These are phyloP conservation scores for Drosophila mimica DNA, from an alignment of 2,888 invertebrate genomes.

Conservation along the genomic window DNA sequence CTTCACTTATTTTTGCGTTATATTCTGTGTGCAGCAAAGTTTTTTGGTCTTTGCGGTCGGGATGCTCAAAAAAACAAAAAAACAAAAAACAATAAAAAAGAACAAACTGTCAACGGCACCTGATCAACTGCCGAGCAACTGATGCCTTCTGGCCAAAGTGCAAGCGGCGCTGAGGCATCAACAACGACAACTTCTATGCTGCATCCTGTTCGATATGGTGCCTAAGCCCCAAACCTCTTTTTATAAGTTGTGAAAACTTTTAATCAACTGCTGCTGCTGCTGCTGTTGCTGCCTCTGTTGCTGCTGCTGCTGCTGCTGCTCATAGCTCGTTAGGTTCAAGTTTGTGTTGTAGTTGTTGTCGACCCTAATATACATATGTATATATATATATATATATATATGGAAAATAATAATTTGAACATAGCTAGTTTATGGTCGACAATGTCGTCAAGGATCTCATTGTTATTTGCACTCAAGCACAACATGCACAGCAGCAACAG, in stretches of 20 bases:
- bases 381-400: slow-evolving; percentile 40
- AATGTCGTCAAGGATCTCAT: slow-evolving; percentile 57
- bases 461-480: slow-evolving; percentile 56
- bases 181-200: slow-evolving; percentile 47
- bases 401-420: slow-evolving; percentile 66
- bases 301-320: slow-evolving; percentile 63
- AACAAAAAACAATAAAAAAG: slow-evolving; percentile 1
- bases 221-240: not conserved
- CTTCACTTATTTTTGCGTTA: slow-evolving; percentile 63
- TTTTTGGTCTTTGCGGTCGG: slow-evolving; percentile 54
- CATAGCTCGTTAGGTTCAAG: slow-evolving; percentile 58
- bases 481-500: slow-evolving; percentile 18
- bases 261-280: slow-evolving; percentile 74
- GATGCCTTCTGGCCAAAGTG: slow-evolving; percentile 58
- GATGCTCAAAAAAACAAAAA: not conserved
- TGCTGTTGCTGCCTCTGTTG: slow-evolving; percentile 23
- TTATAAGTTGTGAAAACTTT: slow-evolving; percentile 73
- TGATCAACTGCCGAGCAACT: slow-evolving; percentile 54
- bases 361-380: not conserved
- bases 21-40: slow-evolving; percentile 55
- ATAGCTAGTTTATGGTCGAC: slow-evolving; percentile 68
- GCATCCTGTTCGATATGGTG: slow-evolving; percentile 56
- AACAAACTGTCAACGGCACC: slow-evolving; percentile 75
- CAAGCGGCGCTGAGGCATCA: slow-evolving; percentile 49
- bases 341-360: slow-evolving; percentile 30